phyloP scores from a whole-genome alignment of 1,140 invertebrate species.

The Chironomus tepperi region DNA sequence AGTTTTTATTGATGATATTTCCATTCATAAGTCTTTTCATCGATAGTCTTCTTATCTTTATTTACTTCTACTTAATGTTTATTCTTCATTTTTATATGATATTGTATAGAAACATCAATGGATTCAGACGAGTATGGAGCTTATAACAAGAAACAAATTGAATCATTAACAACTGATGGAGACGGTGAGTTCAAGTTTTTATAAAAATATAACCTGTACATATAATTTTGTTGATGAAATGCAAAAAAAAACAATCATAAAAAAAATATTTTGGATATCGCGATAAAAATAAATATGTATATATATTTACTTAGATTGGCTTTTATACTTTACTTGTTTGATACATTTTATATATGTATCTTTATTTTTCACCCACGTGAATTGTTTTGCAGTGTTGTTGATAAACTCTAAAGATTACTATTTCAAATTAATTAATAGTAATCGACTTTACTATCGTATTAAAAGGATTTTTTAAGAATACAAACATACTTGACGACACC shows the following conservation, averaged over 20 bases:
- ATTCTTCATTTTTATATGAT: no score
- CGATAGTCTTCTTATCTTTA: neutral
- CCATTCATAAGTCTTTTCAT: neutral
- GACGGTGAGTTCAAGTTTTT: slow-evolving; percentile 12
- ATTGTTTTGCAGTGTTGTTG: no score
- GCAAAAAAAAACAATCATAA: neutral
- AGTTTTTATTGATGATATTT: neutral
- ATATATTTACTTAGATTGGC: neutral
- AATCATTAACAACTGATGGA: slow-evolving; percentile 15
- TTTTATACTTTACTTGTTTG: no score
- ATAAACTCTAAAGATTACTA: no score
- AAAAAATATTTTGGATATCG: neutral
- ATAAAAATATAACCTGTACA: neutral
- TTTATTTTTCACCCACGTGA: no score
- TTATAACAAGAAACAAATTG: slow-evolving; percentile 2
- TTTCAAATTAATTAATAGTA: no score
- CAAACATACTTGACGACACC: no score
- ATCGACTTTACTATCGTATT: no score
- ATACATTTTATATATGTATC: no score
- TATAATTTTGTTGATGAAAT: neutral
- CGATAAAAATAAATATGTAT: no score
- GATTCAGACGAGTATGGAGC: neutral
- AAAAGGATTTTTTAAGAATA: no score
- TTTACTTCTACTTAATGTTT: neutral
- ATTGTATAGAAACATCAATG: slow-evolving; percentile 5